Base-by-base conservation (phyloP, 2,113 vertebrate species). In the Okapia johnstoni region DNA sequence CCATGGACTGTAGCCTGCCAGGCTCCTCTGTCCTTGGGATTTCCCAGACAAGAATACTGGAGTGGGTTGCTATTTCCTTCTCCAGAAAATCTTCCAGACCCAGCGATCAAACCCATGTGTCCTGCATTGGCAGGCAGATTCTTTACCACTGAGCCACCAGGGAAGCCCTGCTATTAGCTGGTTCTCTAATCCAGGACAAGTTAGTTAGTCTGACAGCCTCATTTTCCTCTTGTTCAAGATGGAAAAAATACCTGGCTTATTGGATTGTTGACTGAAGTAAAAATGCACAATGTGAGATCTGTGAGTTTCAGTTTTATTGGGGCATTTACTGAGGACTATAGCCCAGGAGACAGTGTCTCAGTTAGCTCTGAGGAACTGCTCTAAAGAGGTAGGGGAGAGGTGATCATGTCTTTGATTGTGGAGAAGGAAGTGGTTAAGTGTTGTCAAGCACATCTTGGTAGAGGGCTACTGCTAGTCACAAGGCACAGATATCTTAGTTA, bases 171-270 rank as follows among this genome's bases (percentile, higher is more conserved):
- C 60, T 84, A n/a, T 85, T 95, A 66, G 54, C n/a, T 88, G 70
- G n/a, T 92, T 91, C 25, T 73, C 73, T 96, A 84, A 92, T 63
- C 9, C 14, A 33, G 13, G 36, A 52, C 77, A 85, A 50, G 33
- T 52, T 43, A 88, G 43, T 88, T 36, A 88, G n/a, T 58, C 36
- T 83, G 19, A 28, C 57, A 92, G 12, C 52, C 40, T 97, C 48
- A 66, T 94, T 97, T 93, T 94, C 79, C 81, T 96, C 70, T 94
- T 93, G 40, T 95, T 16, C 86, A 85, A 86, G 83, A 81, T 83
- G 17, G 21, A 97, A 97, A 73, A 21, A 95, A 73, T 88, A 84
- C 43, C 19, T 93, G 30, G 30, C 28, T 84, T 52, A 17, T 5
- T 57, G 63, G 6, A 52, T 81, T 81, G 79, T 36, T 7, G 21